These are phyloP conservation scores for Hydractinia echinata DNA, from an alignment of 30 jellyfish, hydroid and myxozoan genomes.

Conservation along the genomic window DNA sequence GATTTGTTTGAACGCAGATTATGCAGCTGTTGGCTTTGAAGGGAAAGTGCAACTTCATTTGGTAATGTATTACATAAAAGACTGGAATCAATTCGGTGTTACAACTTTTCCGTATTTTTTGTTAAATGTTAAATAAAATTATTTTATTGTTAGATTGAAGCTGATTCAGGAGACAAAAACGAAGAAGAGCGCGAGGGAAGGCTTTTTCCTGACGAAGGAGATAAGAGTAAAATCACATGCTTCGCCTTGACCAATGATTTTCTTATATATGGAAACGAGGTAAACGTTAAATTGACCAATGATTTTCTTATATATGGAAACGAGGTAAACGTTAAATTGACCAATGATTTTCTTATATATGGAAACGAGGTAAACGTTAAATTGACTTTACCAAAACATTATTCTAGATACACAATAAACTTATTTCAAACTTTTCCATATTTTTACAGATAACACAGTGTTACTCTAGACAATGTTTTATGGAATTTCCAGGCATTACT, in stretches of 20 bases:
- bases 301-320: conserved; percentile 83
- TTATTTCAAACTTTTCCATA: not conserved
- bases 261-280: conserved; percentile 74
- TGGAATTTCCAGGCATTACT: too few species aligned
- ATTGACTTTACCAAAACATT: not conserved
- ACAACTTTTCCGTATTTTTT: not conserved
- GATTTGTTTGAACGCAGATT: conserved; percentile 55
- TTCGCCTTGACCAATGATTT: conserved; percentile 68
- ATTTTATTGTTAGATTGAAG: conserved; percentile 29
- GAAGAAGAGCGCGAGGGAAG: conserved; percentile 77
- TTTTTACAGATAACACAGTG: too few species aligned
- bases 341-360: conserved; percentile 72
- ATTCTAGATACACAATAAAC: not conserved
- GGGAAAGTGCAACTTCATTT: conserved; percentile 79
- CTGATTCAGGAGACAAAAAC: conserved; percentile 57
- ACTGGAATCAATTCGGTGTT: too few species aligned
- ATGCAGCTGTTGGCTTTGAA: conserved; percentile 85
- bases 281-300: conserved; percentile 34
- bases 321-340: conserved; percentile 40
- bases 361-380: conserved; percentile 52
- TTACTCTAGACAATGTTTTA: too few species aligned
- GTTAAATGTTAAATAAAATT: not conserved
- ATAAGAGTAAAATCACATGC: conserved; percentile 50
- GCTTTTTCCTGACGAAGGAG: conserved; percentile 76
- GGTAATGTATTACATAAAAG: conserved; percentile 15